Conservation (phyloP, 2,113 vertebrate species). For the Daboia siamensis region DNA sequence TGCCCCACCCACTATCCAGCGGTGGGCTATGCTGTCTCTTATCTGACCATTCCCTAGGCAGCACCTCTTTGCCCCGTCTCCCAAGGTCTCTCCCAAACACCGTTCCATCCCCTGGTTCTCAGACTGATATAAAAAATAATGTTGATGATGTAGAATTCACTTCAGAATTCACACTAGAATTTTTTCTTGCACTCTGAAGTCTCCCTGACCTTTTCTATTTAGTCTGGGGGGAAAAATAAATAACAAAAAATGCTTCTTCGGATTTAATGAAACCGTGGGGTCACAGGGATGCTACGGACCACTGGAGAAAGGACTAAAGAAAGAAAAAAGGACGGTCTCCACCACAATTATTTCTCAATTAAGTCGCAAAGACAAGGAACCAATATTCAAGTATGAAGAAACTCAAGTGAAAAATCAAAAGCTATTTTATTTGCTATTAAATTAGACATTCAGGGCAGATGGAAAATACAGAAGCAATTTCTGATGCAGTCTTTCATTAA, state of each 20-base stretch:
- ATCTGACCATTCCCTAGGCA: neutral
- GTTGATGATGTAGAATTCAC: neutral
- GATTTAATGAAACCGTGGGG: neutral
- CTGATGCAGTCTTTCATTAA: neutral
- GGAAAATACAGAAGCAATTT: neutral
- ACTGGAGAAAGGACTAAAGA: neutral
- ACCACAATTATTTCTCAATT: neutral
- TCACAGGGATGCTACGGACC: neutral
- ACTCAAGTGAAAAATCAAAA: neutral
- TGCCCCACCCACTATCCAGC: neutral
- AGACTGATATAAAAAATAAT: neutral
- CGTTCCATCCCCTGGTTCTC: neutral
- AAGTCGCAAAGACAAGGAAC: neutral
- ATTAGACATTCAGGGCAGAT: neutral
- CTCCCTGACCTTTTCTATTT: neutral
- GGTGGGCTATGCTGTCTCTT: neutral
- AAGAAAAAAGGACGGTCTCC: neutral
- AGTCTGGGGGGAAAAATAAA: neutral
- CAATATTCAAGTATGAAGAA: neutral
- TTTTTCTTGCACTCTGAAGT: neutral
- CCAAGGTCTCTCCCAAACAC: neutral
- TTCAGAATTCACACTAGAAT: neutral
- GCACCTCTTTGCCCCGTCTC: neutral
- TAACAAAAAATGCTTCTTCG: neutral
- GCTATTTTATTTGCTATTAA: neutral